Evolutionary conservation across 1,140 invertebrate species (phyloP).

Genomic region (Cataglyphis hispanica): DNA sequence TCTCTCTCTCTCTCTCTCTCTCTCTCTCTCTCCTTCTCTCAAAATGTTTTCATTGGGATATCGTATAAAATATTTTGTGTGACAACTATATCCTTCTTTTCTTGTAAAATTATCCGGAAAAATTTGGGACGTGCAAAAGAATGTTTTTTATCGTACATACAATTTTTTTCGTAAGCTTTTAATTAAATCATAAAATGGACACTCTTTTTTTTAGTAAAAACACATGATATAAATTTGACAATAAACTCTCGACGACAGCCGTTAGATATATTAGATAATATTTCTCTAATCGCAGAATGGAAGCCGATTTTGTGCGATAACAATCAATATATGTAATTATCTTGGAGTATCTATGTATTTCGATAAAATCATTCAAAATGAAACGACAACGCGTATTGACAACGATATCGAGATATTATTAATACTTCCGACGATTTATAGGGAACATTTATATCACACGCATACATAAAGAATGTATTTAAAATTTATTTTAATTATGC

Average conservation of each 20-base stretch:
- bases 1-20: too few species aligned
- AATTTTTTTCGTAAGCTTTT: conserved; percentile 17
- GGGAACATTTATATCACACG: neutral
- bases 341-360: neutral
- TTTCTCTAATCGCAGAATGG: conserved; percentile 7
- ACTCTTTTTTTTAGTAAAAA: conserved; percentile 21
- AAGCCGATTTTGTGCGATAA: conserved; percentile 31
- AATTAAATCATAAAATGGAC: conserved; percentile 3
- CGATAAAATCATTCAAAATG: conserved; percentile 23
- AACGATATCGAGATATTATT: conserved; percentile 25
- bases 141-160: conserved; percentile 5
- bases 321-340: neutral
- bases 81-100: neutral
- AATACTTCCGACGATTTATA: neutral
- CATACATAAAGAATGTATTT: neutral
- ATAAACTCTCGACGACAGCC: conserved; percentile 42
- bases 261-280: conserved; percentile 62
- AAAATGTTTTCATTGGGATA: neutral
- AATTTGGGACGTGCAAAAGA: neutral
- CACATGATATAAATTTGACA: conserved; percentile 16
- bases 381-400: conserved; percentile 16
- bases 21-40: neutral
- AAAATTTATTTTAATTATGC: conserved; percentile 17
- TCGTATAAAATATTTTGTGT: neutral
- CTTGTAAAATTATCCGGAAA: neutral